Evolutionary conservation across 2,888 invertebrate species (phyloP), one percentile per base, ranked within the genome.

Genomic region (Chironomus riparius): DNA sequence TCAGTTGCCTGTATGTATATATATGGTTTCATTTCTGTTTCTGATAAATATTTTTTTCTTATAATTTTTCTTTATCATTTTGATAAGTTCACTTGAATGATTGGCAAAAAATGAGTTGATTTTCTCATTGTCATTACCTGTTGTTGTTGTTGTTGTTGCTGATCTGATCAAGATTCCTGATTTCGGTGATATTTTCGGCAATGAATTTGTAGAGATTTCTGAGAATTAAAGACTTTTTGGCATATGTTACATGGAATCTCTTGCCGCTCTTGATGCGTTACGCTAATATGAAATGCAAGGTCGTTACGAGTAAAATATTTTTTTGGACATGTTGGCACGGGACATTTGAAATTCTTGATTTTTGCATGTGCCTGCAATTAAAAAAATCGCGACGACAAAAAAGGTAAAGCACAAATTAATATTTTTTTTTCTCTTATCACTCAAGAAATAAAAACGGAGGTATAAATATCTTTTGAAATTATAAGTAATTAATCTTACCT

Each of bases 241-340:
- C 72, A 72, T 21, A 72, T 72, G 61, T 28, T 28, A 47, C 72
- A 72, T 2, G 72, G 72, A 62, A 72, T 72, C 61, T 72, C 72
- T 28, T 72, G 72, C 4, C 72, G 61, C 47, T 72, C 72, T 28
- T 62, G 72, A 62, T 72, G 72, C 3, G 72, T 72, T 38, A 72
- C 72, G 15, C 61, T 61, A 5, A 72, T 72, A 15, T 72, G 72
- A 28, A 72, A 72, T 18, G 72, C 72, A 7, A 72, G 21, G n/a
- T 72, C 72, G 18, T 72, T 72, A 28, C 72, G 22, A 7, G 72
- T 72, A 18, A 72, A 72, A 18, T 72, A 72, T 72, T 72, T 72
- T 28, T 72, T 72, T 38, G 72, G 72, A 38, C 72, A 72, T 21
- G 24, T 38, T n/a, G 72, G 72, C 50, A 72, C 72, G 1, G 72